Base-by-base conservation (phyloP, 2,113 vertebrate species). In the Orcinus orca region DNA sequence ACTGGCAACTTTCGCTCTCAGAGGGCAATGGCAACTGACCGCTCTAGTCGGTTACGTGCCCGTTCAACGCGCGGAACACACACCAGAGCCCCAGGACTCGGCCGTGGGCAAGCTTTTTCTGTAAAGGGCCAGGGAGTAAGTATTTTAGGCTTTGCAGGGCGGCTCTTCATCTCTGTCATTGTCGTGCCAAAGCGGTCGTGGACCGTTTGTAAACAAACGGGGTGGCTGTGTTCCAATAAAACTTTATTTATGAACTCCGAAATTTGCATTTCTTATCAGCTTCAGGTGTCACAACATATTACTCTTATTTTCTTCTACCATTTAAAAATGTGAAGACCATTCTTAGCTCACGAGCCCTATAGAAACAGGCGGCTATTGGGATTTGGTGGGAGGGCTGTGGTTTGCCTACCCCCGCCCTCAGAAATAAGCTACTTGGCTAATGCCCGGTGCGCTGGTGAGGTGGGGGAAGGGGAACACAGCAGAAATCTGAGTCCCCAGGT, bases 201-300 rank as follows among this genome's bases (percentile, higher is more conserved):
- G 33, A 73, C 38, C 50, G 81, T 33, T 3, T 33, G 9, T 60
- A 82, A 95, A 76, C 71, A 93, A 96, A 88, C 53, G 18, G 18
- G 3, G 14, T 18, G n/a, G 20, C n/a, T 50, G 33, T 97, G 76
- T 93, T 88, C 65, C 95, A 95, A 95, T 93, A 94, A 95, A 96
- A 94, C 90, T 95, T 95, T 88, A 92, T 95, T 92, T 94, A 94
- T 90, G 44, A 93, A 83, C 58, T 14, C 70, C 55, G 71, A 85
- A 80, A 68, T 88, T 80, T 77, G 55, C 84, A 92, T 96, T 88
- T 94, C 60, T 73, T 91, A 15, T 90, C 26, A 87, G 67, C 88
- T 81, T 97, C 76, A 81, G 1, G 29, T 77, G 47, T 97, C 77
- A 94, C 74, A 88, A 96, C 87, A 73, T 44, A 26, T 53, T 88